These are phyloP conservation scores for Phyllotis vaccarum DNA, from an alignment of 2,797 vertebrate genomes.

Conservation along the genomic window DNA sequence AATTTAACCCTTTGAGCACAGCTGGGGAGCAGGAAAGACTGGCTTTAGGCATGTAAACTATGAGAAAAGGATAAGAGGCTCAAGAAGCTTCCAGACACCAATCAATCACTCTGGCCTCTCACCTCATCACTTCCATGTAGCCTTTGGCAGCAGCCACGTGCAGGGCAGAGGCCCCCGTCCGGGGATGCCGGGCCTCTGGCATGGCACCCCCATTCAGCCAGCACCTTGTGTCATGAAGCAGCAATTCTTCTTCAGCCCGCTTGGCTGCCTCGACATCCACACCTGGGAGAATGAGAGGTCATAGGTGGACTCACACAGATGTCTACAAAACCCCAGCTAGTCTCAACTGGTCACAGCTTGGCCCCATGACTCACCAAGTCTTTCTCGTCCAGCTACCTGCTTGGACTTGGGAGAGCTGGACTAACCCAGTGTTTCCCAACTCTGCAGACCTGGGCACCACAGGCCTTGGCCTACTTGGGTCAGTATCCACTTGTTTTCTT, in stretches of 20 bases:
- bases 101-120: background rate
- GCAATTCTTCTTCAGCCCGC: constrained; percentile 92
- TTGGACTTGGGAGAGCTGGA: background rate
- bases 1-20: background rate
- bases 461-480: background rate
- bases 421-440: background rate
- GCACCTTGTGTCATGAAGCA: constrained; percentile 91
- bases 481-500: background rate
- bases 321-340: accelerated
- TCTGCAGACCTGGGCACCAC: background rate
- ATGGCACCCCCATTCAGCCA: constrained; percentile 92
- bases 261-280: constrained; percentile 93
- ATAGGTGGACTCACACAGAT: too few relatives aligned
- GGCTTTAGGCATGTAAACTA: background rate
- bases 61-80: background rate
- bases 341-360: too few relatives aligned
- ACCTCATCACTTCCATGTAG: constrained; percentile 95
- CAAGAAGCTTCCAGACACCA: background rate
- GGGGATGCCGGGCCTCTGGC: constrained; percentile 89
- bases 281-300: constrained; percentile 83
- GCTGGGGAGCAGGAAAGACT: too few relatives aligned
- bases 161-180: constrained; percentile 93
- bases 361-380: background rate
- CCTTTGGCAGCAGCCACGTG: constrained; percentile 96
- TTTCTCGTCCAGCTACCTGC: too few relatives aligned